These are phyloP conservation scores for Pseudochirops corinnae DNA, from an alignment of 2,797 vertebrate genomes.

Conservation along the genomic window DNA sequence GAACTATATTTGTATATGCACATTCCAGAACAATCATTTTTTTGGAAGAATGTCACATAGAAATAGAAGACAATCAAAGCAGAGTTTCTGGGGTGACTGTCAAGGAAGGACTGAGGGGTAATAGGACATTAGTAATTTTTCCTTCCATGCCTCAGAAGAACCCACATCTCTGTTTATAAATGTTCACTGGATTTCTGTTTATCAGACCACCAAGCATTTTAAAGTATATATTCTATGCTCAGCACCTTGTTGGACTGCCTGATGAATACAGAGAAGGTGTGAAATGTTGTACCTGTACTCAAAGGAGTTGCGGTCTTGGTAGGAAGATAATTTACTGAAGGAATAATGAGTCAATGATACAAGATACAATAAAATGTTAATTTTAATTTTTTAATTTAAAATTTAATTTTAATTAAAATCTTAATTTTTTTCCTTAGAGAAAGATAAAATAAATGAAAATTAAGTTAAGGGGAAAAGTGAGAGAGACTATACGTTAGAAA, in stretches of 20 bases:
- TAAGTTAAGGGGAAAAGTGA: background rate
- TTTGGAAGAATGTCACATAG: conserved; percentile 24
- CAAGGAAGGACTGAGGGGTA: background rate
- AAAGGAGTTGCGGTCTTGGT: background rate
- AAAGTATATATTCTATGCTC: conserved; percentile 5
- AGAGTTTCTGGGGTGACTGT: conserved; percentile 22
- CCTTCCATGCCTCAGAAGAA: background rate
- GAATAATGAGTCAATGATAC: conserved; percentile 22
- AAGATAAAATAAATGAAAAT: background rate
- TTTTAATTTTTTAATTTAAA: too few species aligned
- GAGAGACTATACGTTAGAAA: background rate
- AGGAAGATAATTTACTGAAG: conserved; percentile 32
- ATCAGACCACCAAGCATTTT: background rate
- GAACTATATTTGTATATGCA: conserved; percentile 1
- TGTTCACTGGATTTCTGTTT: conserved; percentile 39
- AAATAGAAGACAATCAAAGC: conserved; percentile 50
- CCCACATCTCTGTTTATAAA: background rate
- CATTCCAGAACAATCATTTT: conserved; percentile 41
- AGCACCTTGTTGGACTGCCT: background rate
- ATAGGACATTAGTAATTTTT: background rate
- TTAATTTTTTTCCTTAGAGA: background rate
- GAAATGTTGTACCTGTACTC: background rate
- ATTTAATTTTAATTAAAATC: too few species aligned
- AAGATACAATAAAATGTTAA: background rate
- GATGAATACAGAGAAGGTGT: background rate